Percentiles rank a stretch among this genome's conserved stretches.
These are phyloP conservation scores for Brenthis daphne DNA, from an alignment of 2,888 invertebrate genomes.

Conservation along the genomic window DNA sequence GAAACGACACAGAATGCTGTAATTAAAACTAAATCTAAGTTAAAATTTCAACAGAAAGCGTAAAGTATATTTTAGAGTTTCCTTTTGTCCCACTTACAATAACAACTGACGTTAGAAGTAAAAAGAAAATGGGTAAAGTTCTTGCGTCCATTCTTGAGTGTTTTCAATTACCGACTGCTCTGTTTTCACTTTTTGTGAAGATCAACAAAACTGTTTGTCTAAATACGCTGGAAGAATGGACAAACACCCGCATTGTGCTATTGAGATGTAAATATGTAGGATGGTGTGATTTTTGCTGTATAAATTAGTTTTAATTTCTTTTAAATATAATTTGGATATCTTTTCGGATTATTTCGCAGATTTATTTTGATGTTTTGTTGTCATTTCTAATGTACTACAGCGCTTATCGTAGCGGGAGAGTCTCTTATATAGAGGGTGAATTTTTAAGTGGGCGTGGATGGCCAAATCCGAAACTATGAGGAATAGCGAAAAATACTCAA, in stretches of 20 bases:
- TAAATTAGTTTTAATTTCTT: not conserved
- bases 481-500: no score
- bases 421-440: no score
- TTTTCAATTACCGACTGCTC: conserved; percentile 40
- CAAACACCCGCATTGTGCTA: conserved; percentile 27
- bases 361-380: no score
- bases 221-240: conserved; percentile 37
- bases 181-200: conserved; percentile 34
- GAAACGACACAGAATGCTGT: conserved; percentile 7
- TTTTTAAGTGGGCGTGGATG: no score
- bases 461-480: no score
- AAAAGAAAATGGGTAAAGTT: conserved; percentile 45
- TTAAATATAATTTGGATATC: no score
- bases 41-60: conserved; percentile 20
- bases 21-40: conserved; percentile 30
- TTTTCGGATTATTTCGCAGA: no score
- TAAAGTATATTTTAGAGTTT: conserved; percentile 26
- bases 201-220: conserved; percentile 35
- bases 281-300: not conserved
- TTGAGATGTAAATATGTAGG: not conserved
- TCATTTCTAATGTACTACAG: no score
- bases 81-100: conserved; percentile 46
- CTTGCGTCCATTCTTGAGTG: conserved; percentile 51
- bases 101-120: conserved; percentile 47
- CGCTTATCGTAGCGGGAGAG: no score